Evolutionary conservation across 1,140 invertebrate genomes (phyloP).

Genomic region (Penaeus chinensis): DNA sequence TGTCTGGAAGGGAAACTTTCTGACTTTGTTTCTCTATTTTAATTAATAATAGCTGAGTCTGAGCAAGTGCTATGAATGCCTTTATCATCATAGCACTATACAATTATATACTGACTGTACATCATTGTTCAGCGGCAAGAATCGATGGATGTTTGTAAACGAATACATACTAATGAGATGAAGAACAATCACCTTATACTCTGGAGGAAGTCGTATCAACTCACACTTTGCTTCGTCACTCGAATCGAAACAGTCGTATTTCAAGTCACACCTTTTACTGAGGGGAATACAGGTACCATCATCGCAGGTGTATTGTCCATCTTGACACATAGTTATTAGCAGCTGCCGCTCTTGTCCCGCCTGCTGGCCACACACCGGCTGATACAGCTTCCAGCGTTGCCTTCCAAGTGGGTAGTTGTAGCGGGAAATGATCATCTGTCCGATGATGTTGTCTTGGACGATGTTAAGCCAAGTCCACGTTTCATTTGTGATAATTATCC

Average conservation of each 20-base stretch:
- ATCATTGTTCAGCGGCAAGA: no score
- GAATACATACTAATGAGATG: background rate
- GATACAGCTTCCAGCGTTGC: conserved; percentile 35
- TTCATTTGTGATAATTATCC: conserved; percentile 25
- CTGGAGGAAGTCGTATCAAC: conserved; percentile 34
- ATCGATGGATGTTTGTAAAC: no score
- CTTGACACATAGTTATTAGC: conserved; percentile 33
- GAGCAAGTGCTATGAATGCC: no score
- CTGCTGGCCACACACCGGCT: conserved; percentile 37
- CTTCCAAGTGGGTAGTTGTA: conserved; percentile 53
- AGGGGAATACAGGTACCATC: conserved; percentile 69
- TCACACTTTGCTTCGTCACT: conserved; percentile 78
- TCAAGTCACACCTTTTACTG: conserved; percentile 73
- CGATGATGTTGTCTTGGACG: background rate
- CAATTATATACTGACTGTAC: no score
- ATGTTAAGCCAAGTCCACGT: conserved; percentile 39
- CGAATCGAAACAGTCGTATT: conserved; percentile 77
- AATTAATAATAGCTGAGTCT: no score
- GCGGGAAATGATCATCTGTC: conserved; percentile 10
- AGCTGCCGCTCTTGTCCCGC: conserved; percentile 25
- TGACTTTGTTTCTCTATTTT: no score
- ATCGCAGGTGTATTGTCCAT: conserved; percentile 68
- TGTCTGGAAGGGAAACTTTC: background rate
- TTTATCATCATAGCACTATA: no score
- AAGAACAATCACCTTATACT: conserved; percentile 43